Base-by-base conservation (phyloP, 92 coral and sea anemone species). In the Paragorgia papillata region DNA sequence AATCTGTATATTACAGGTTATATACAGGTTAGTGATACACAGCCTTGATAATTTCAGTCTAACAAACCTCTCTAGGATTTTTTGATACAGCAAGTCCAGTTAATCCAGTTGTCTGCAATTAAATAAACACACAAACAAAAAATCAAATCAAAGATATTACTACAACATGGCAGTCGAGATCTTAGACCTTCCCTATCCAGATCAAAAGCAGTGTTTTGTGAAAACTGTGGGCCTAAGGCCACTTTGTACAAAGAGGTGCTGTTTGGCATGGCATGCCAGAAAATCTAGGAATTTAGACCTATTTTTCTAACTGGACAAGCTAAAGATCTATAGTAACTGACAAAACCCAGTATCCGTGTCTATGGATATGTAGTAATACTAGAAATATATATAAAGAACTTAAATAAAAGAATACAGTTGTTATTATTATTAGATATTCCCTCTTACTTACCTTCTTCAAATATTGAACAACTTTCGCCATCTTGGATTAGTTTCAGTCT, bases 1-100 rank as follows among this genome's bases (percentile, higher is more conserved):
- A n/a, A n/a, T n/a, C n/a, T n/a, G n/a, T n/a, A n/a, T n/a, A n/a
- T n/a, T n/a, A n/a, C n/a, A n/a, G n/a, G n/a, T n/a, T n/a, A n/a
- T n/a, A n/a, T n/a, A n/a, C n/a, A n/a, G n/a, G n/a, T n/a, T n/a
- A n/a, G n/a, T n/a, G n/a, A n/a, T n/a, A n/a, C n/a, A n/a, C n/a
- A n/a, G n/a, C n/a, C n/a, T n/a, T n/a, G n/a, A n/a, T n/a, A n/a
- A n/a, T n/a, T n/a, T n/a, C n/a, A n/a, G n/a, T n/a, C n/a, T n/a
- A n/a, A 46, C 53, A 46, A 67, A 94, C 98, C 98, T 89, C 83
- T 79, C 98, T 86, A 39, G 98, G 98, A 29, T 86, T 89, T 80
- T 94, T 94, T 53, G 98, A 79, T 46, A 94, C 98, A 59, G 95
- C 93, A 59, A 94, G 81, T 32, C 98, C 98, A 55, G 92, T 88